These are phyloP conservation scores for Rhinogobius similis DNA, from an alignment of 2,113 vertebrate species.

Conservation along the genomic window DNA sequence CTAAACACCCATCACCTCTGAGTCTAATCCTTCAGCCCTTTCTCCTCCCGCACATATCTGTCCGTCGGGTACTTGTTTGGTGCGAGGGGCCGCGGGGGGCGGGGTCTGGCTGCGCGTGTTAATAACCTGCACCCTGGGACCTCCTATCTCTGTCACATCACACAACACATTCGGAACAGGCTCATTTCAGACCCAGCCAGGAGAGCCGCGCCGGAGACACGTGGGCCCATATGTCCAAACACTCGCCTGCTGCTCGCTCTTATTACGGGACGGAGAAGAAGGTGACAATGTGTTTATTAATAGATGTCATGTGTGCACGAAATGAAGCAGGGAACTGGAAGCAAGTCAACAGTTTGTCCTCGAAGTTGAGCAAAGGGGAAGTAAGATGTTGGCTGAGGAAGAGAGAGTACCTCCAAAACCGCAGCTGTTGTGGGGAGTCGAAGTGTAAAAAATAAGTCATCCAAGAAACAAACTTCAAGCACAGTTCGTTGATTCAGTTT, in stretches of 20 bases:
- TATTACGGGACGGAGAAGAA: neutral
- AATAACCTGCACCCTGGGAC: constrained; percentile 65
- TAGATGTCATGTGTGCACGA: neutral
- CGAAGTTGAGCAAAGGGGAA: too few species aligned
- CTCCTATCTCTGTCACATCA: constrained; percentile 3
- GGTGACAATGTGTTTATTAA: neutral
- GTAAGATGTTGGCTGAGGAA: too few species aligned
- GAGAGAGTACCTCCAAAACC: too few species aligned
- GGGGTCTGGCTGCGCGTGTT: constrained; percentile 64
- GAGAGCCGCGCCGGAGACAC: neutral
- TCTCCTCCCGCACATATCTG: constrained; percentile 17
- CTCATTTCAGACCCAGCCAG: neutral
- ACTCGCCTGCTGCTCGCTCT: neutral
- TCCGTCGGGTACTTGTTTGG: constrained; percentile 15
- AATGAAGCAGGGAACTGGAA: neutral
- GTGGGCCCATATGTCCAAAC: neutral
- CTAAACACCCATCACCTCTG: neutral
- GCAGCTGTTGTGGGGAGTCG: too few species aligned
- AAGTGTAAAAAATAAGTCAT: too few species aligned
- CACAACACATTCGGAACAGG: neutral
- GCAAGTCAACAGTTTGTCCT: too few species aligned
- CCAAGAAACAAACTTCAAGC: too few species aligned
- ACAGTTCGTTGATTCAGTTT: too few species aligned
- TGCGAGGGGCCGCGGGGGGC: constrained; percentile 58
- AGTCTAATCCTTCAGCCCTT: neutral